Base-by-base conservation (phyloP, 1,140 invertebrate species). In the Polyergus mexicanus region DNA sequence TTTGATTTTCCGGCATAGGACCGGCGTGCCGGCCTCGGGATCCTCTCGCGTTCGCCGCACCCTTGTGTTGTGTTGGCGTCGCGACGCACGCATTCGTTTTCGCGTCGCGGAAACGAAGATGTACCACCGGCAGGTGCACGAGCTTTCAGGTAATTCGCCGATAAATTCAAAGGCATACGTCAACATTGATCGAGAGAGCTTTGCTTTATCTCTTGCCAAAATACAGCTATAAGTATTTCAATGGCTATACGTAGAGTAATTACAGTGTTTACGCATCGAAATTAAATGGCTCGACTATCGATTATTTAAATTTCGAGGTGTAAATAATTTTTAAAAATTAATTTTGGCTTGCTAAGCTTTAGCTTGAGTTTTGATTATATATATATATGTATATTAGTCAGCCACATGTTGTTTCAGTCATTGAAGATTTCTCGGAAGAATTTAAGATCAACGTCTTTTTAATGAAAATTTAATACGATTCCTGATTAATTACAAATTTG, bases 1-100 rank as follows among this genome's bases (percentile, higher is more conserved):
- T 83, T 83, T 83, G 78, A 83, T 83, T 83, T 83, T 83, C 51
- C 4, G 44, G 65, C n/a, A 10, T 80, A 69, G 63, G 38, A 69
- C 32, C 76, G 60, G 62, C 44, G 78, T 38, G 68, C 28, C 11
- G 78, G 78, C 28, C 28, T 51, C 25, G 68, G 13, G 8, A 41
- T 28, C n/a, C 65, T 69, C 65, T 81, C 19, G 78, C 19, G 63
- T 5, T 44, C 51, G 65, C 68, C 78, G 78, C 78, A 47, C 68
- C 78, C 66, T 25, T 38, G 38, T n/a, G 68, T 47, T 58, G 78
- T 72, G 78, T 72, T 83, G 78, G 78, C 78, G 78, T 72, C 68
- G 78, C 78, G 78, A 60, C 54, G 66, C 35, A 19, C 63, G 76
- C n/a, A 11, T 41, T 51, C 28, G 47, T 72, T 72, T 28, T 28